These are phyloP conservation scores for Podocnemis expansa DNA, from an alignment of 2,113 vertebrate species.

Conservation along the genomic window DNA sequence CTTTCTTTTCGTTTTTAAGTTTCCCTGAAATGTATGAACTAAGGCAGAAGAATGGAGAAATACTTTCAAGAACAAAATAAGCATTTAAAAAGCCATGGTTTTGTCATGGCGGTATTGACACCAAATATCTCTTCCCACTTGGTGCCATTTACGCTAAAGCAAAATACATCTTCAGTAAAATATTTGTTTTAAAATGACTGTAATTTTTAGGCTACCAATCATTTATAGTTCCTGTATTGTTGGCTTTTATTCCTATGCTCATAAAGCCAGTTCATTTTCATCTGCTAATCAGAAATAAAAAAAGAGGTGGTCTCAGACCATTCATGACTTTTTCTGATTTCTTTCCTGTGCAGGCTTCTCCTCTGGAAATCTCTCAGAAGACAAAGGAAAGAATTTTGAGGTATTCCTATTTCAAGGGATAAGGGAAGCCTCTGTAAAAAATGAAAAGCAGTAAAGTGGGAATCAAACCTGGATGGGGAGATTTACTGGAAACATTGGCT, in stretches of 20 bases:
- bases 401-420: neutral
- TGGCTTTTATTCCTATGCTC: neutral
- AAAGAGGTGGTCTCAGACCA: neutral
- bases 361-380: neutral
- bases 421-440: neutral
- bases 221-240: neutral
- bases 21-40: fast-evolving
- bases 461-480: neutral
- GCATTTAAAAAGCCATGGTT: fast-evolving
- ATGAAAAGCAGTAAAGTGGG: neutral
- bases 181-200: neutral
- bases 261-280: neutral
- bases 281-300: slow-evolving; percentile 36
- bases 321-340: neutral
- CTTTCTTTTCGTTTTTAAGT: neutral
- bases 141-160: fast-evolving
- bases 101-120: fast-evolving
- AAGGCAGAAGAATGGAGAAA: neutral
- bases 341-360: neutral
- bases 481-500: neutral
- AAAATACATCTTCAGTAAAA: fast-evolving
- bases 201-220: fast-evolving
- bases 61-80: neutral
- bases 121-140: fast-evolving
- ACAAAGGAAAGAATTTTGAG: neutral